These are phyloP conservation scores for Diachasma alloeum DNA, from an alignment of 1,140 invertebrate genomes.

Conservation along the genomic window DNA sequence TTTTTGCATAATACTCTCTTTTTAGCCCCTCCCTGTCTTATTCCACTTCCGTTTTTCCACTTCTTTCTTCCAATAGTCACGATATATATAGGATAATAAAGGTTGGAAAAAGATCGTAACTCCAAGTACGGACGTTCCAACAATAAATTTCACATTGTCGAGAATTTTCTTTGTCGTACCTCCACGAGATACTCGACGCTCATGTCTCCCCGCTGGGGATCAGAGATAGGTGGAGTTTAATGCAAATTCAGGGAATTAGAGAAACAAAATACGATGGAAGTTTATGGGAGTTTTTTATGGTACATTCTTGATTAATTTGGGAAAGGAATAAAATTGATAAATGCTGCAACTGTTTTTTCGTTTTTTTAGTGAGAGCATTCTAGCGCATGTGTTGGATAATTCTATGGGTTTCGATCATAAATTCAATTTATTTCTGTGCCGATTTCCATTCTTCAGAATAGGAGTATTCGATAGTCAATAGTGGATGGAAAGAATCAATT, in stretches of 20 bases:
- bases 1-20: background rate
- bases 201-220: background rate
- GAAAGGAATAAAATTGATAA: background rate
- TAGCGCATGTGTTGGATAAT: too few species aligned
- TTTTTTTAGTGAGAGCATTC: too few species aligned
- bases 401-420: too few species aligned
- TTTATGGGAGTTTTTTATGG: background rate
- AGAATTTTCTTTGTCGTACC: background rate
- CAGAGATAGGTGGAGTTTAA: background rate
- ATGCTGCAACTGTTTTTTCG: background rate
- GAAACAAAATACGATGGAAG: background rate
- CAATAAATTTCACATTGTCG: conserved; percentile 10
- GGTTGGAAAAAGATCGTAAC: conserved; percentile 6
- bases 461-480: too few species aligned
- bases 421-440: too few species aligned
- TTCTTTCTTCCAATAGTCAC: background rate
- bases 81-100: conserved; percentile 1
- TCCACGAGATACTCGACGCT: conserved; percentile 1
- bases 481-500: too few species aligned
- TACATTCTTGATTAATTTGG: background rate
- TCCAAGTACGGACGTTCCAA: background rate
- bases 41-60: background rate
- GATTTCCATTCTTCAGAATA: too few species aligned
- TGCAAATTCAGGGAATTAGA: background rate
- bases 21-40: background rate